Base-by-base conservation (phyloP, 2,113 vertebrate species). In the Callocephalon fimbriatum region DNA sequence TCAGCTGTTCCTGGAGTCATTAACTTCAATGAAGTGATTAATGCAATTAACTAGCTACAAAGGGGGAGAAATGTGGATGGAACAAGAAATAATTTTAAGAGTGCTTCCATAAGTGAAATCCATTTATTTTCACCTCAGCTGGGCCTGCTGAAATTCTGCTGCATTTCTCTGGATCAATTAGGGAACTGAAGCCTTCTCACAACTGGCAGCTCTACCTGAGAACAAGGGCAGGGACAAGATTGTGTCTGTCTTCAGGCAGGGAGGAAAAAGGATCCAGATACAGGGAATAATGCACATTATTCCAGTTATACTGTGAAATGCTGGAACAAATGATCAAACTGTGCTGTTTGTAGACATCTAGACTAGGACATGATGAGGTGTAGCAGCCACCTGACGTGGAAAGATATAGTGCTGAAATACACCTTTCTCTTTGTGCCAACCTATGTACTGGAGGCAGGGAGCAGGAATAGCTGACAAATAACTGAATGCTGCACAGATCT, bases 21-120 rank as follows among this genome's bases (percentile, higher is more conserved):
- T 78, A 94, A 88, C 72, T 86, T 94, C 75, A 89, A 1, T 75
- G 79, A 89, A 91, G 86, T 95, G 91, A 78, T 89, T 95, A 94
- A 97, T 96, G 73, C 91, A 97, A 97, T 97, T 96, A 91, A 10
- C 89, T 75, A 42, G 75, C 93, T 96, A 96, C 96, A 97, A 97
- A 96, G 83, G 9, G 35, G 38, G 23, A 95, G 61, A 95, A 75
- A 93, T 70, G 48, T 50, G 56, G 80, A 81, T 91, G 1, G 25
- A 84, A 77, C 67, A 94, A 88, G 91, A 86, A 68, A 91, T 40
- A 72, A 40, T 32, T 61, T 67, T 81, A 38, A 47, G 35, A 63
- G 80, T 56, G 54, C 56, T 96, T 86, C 47, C 74, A 61, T 89
- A 78, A 86, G 48, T 50, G 47, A 92, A 96, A 95, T 87, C 68